Percentiles rank a stretch among this genome's conserved stretches.
Evolutionary conservation across 1,140 invertebrate species (phyloP).

Genomic region (Ditylenchus dipsaci): DNA sequence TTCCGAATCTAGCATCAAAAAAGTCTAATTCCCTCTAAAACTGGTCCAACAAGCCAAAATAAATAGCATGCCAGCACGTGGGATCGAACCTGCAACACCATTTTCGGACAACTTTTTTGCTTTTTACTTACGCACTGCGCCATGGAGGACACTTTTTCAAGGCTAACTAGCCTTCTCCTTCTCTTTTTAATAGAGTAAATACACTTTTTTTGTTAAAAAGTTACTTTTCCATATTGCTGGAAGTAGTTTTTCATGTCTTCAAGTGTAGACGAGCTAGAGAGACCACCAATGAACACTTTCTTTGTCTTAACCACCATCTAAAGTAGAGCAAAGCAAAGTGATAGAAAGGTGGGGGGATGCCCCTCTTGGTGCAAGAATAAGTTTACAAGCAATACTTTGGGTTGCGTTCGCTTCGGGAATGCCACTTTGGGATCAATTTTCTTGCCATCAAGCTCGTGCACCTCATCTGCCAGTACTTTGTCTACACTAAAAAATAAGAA

Average conservation of each 20-base stretch:
- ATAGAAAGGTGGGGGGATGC: constrained; percentile 5
- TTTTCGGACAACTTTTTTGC: no score
- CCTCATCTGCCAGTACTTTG: constrained; percentile 42
- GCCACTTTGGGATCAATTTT: constrained; percentile 98
- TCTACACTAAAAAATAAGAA: constrained; percentile 30
- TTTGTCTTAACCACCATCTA: constrained; percentile 97
- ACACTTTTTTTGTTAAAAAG: no score
- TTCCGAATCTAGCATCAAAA: no score
- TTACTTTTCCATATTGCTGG: constrained; percentile 87
- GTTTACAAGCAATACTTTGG: constrained; percentile 68
- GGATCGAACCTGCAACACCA: no score
- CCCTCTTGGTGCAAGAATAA: neutral
- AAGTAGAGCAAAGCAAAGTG: constrained; percentile 65
- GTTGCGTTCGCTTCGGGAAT: constrained; percentile 95
- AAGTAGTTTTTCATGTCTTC: constrained; percentile 99
- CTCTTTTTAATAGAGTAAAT: no score
- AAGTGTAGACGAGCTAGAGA: constrained; percentile 94
- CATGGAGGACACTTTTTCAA: no score
- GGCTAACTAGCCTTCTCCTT: no score
- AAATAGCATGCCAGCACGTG: no score
- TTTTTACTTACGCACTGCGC: no score
- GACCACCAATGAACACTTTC: constrained; percentile 99
- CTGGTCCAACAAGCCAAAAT: no score
- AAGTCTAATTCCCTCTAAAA: no score
- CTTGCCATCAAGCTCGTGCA: constrained; percentile 58